Evolutionary conservation across 1,140 invertebrate genomes (phyloP).

Genomic region (Triops cancriformis): DNA sequence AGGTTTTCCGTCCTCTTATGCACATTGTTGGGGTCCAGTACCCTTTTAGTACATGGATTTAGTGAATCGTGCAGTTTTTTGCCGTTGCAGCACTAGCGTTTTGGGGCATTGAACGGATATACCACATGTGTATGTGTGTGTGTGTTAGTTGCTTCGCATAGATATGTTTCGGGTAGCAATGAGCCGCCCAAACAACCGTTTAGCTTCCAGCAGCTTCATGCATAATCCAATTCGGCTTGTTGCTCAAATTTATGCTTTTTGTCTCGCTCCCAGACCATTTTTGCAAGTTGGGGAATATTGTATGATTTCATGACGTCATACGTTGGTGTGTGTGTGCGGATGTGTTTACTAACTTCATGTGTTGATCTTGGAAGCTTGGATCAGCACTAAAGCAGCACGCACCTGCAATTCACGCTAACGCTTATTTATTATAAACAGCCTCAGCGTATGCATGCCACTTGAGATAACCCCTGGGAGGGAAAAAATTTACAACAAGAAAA

Average conservation of each 20-base stretch:
- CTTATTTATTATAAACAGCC: not conserved
- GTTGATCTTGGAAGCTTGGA: not conserved
- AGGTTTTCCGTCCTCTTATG: not conserved
- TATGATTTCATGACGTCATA: not conserved
- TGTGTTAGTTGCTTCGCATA: not conserved
- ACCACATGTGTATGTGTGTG: no score
- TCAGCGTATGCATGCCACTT: not conserved
- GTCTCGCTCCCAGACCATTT: not conserved
- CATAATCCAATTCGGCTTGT: conserved; percentile 4
- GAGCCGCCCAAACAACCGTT: not conserved
- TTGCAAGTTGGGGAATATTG: not conserved
- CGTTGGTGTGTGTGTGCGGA: not conserved
- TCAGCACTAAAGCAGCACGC: not conserved
- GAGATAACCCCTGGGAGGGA: not conserved
- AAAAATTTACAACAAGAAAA: not conserved
- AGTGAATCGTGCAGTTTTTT: not conserved
- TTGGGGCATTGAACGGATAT: not conserved
- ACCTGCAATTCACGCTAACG: conserved; percentile 9
- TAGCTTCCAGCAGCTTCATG: conserved; percentile 9
- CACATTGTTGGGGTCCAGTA: not conserved
- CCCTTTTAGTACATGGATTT: not conserved
- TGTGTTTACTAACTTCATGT: not conserved
- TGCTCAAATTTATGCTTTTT: not conserved
- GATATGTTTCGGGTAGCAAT: no score
- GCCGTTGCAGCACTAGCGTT: not conserved